Evolutionary conservation across 1,140 invertebrate species (phyloP), one percentile per base, ranked within the genome.

Genomic region (Drosophila asahinai): DNA sequence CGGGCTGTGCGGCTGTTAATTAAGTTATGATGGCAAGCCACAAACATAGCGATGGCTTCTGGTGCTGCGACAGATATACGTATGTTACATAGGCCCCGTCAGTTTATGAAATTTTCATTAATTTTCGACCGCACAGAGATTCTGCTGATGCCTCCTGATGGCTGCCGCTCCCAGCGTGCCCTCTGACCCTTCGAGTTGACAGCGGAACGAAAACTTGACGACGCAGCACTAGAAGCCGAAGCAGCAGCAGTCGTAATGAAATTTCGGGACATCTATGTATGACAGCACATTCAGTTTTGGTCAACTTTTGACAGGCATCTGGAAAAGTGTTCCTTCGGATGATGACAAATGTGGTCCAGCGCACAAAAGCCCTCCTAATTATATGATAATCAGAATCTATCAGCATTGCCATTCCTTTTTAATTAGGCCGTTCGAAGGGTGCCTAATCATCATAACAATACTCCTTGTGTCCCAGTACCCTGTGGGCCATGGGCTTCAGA

Each of bases 51-150:
- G 71, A 75, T 77, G 86, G 80, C 70, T 89, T 61, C 59, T 77
- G 63, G 47, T 55, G 47, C 42, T 67, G 40, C 52, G 63, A 67
- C 43, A 55, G 25, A 47, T 22, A 74, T 25, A 48, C 42, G 54
- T 40, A 48, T 51, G 54, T 40, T 43, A 66, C 49, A 47, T 75
- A 72, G 83, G 72, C 71, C 71, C 68, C 73, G 84, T 73, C 81
- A 82, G 86, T 89, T 89, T 86, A 89, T 89, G 86, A 89, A 89
- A 89, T 90, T 90, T 89, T 89, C 86, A 89, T 89, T 89, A 89
- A 89, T 89, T 89, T 86, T 90, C 82, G 86, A 91, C 86, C 86
- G 78, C 86, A 89, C 81, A 86, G 86, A 84, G 70, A 79, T 86
- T 62, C 55, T 72, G 77, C 60, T 75, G 72, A 61, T 75, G 80